phyloP scores from a whole-genome alignment of 2,113 vertebrate species.

The Onychostoma macrolepis region DNA sequence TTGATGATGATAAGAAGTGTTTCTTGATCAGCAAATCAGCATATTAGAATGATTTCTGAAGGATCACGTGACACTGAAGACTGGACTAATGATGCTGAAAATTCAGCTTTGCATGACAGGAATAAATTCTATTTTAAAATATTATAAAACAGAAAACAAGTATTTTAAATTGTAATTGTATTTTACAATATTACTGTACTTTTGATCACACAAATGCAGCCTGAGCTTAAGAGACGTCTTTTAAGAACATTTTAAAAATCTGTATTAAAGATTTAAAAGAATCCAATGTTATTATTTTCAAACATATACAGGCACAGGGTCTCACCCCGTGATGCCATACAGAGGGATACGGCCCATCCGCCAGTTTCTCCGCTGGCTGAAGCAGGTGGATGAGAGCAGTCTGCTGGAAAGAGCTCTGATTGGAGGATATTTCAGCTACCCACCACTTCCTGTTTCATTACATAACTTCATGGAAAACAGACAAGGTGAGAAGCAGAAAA shows the following conservation, averaged over 20 bases:
- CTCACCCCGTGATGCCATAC: constrained; percentile 73
- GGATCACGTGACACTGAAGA: not conserved
- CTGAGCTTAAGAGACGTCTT: not conserved
- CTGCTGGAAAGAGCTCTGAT: constrained; percentile 68
- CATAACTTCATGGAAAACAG: constrained; percentile 68
- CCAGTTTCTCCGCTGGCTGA: constrained; percentile 72
- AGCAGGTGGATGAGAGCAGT: constrained; percentile 64
- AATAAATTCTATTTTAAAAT: not conserved
- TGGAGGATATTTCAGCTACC: constrained; percentile 74
- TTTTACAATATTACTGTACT: not conserved
- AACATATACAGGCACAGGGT: constrained; percentile 56
- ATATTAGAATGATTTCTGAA: not conserved
- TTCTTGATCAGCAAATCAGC: not conserved
- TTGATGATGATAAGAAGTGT: not conserved
- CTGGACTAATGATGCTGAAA: not conserved
- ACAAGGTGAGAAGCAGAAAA: constrained; percentile 60
- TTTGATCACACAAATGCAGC: not conserved
- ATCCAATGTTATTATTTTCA: not conserved
- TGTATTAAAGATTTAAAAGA: not conserved
- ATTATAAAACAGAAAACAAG: not conserved
- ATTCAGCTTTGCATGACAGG: not conserved
- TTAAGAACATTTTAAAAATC: not conserved
- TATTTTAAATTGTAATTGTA: not conserved
- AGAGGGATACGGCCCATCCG: constrained; percentile 62
- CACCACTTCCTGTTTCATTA: constrained; percentile 71